Evolutionary conservation across 1,140 invertebrate species (phyloP).

Genomic region (Neodiprion lecontei): DNA sequence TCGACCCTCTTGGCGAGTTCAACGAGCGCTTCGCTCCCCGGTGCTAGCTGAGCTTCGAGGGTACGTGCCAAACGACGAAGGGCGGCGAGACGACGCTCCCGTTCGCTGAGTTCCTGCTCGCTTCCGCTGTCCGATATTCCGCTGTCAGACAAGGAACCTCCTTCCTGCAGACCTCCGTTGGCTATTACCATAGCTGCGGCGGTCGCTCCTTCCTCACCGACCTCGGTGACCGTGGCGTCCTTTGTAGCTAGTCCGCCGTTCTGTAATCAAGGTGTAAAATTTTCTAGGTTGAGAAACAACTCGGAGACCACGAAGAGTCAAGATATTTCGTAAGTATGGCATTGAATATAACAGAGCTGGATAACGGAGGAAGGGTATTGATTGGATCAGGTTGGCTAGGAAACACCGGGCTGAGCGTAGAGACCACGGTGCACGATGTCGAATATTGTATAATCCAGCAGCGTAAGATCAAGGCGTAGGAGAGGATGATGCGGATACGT

Average conservation of each 20-base stretch:
- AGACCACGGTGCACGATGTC: slow-evolving; percentile 30
- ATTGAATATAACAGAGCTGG: neutral
- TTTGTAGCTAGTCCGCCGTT: slow-evolving; percentile 31
- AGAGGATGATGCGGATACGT: slow-evolving; percentile 23
- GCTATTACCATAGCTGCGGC: slow-evolving; percentile 16
- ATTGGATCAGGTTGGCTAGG: neutral
- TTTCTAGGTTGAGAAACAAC: neutral
- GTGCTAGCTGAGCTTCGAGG: slow-evolving; percentile 71
- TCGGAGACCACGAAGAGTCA: neutral
- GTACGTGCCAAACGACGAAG: slow-evolving; percentile 72
- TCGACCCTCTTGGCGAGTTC: slow-evolving; percentile 71
- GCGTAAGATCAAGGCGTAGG: slow-evolving; percentile 9
- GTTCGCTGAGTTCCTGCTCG: slow-evolving; percentile 75
- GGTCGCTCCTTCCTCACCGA: neutral
- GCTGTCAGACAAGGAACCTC: slow-evolving; percentile 75
- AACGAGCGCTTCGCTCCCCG: slow-evolving; percentile 68
- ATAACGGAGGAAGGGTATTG: neutral
- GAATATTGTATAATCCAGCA: slow-evolving; percentile 51
- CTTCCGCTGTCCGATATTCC: slow-evolving; percentile 81
- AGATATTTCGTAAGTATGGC: no score
- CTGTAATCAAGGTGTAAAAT: slow-evolving; percentile 34
- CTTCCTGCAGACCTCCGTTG: slow-evolving; percentile 50
- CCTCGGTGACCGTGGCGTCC: neutral
- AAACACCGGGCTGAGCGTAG: neutral
- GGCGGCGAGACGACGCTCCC: slow-evolving; percentile 72